These are phyloP conservation scores for Sebastes fasciatus DNA, from an alignment of 2,113 vertebrate species.

Conservation along the genomic window DNA sequence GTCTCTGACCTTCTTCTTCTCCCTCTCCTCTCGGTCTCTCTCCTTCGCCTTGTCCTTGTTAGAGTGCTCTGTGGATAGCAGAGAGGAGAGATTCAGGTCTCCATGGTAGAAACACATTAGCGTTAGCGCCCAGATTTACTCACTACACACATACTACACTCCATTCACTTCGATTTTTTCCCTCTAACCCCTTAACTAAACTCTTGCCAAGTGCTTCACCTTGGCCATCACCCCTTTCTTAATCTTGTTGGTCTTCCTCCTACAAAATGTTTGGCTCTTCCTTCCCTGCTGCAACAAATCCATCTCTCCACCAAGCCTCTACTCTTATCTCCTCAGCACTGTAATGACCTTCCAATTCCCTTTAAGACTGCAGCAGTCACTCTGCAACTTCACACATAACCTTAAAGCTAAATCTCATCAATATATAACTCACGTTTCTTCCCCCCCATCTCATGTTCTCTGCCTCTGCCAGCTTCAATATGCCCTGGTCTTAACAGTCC, in stretches of 20 bases:
- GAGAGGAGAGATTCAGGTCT: conserved; percentile 37
- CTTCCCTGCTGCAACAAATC: conserved; percentile 8
- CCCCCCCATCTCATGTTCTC: not conserved
- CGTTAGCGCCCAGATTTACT: not conserved
- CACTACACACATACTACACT: not conserved
- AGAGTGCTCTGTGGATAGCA: conserved; percentile 86
- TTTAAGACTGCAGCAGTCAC: conserved; percentile 53
- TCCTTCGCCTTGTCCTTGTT: conserved; percentile 85
- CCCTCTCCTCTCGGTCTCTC: conserved; percentile 59
- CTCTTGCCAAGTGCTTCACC: conserved; percentile 39
- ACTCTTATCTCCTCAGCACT: conserved; percentile 1
- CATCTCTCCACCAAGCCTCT: conserved; percentile 2
- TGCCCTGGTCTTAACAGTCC: not conserved
- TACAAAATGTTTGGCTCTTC: conserved; percentile 10
- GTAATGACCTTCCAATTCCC: conserved; percentile 37
- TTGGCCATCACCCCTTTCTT: conserved; percentile 8
- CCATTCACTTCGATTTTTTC: conserved; percentile 9
- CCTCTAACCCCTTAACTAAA: not conserved
- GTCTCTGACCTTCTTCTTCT: conserved; percentile 82
- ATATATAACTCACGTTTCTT: not conserved
- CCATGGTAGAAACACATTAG: not conserved
- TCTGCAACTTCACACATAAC: conserved; percentile 33
- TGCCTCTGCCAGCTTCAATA: not conserved
- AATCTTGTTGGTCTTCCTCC: conserved; percentile 16
- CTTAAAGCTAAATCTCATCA: conserved; percentile 5